Base-by-base conservation (phyloP, 2,888 invertebrate genomes). In the Deilephila porcellus region DNA sequence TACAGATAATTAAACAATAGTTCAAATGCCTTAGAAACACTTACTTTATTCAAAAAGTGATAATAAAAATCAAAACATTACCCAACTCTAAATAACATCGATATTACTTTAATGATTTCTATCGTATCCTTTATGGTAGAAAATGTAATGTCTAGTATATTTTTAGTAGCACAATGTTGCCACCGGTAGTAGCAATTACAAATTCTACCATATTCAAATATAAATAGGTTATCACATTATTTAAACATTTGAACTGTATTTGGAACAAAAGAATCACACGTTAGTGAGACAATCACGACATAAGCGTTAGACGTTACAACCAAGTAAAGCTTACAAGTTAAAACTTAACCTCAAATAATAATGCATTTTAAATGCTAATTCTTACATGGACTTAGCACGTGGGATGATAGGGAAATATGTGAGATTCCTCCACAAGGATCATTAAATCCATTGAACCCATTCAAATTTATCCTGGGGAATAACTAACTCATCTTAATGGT, bases 251-350 rank as follows among this genome's bases (percentile, higher is more conserved):
- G 17, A 67, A 25, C 25, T 25, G 52, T 52, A 45, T 64, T 45
- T 64, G 67, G 52, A 67, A 52, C 52, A 67, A 52, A 45, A 20
- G 17, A 71, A 63, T 71, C 71, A 74, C 75, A 76, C 59, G 17
- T 67, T 60, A 63, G 70, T 74, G 74, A 80, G 74, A 77, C 74
- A 76, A 77, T 76, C 78, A 81, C 80, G 80, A 80, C 73, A 75
- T 73, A 81, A 80, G 80, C 81, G 73, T 77, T 77, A 79, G 17
- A 77, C 70, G 45, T 71, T 74, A 79, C 77, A 80, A 76, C 75
- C 70, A 75, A 75, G 70, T 63, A 72, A 78, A 77, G 77, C 77
- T 71, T 71, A 53, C n/a, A 63, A 59, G 19, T 29, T 67, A 52
- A 45, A 45, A 52, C 25, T 25, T 52, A 45, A 67, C 45, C 17